Evolutionary conservation across 2,797 vertebrate genomes (phyloP).

Genomic region (Pseudochirops corinnae): DNA sequence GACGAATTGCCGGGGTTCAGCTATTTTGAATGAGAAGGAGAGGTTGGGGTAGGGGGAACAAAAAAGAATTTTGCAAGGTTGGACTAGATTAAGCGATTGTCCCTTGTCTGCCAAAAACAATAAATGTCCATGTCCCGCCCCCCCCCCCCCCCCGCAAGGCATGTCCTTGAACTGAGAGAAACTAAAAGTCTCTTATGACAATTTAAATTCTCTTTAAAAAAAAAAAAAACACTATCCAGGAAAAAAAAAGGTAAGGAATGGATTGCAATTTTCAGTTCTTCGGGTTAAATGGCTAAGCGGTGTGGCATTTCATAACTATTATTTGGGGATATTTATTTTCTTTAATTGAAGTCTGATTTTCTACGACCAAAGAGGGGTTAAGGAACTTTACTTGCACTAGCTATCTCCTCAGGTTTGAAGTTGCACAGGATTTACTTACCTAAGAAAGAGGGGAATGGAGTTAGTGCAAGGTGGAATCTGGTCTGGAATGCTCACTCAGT

Average conservation of each 20-base stretch:
- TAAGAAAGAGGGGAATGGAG: not conserved
- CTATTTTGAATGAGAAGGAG: slow-evolving; percentile 64
- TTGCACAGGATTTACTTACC: not conserved
- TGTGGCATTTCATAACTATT: slow-evolving; percentile 55
- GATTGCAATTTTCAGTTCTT: slow-evolving; percentile 57
- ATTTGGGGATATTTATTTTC: slow-evolving; percentile 40
- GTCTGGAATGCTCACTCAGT: slow-evolving; percentile 47
- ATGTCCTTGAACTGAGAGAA: slow-evolving; percentile 46
- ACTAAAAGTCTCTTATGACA: slow-evolving; percentile 54
- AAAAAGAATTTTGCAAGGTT: slow-evolving; percentile 72
- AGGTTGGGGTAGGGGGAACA: slow-evolving; percentile 24
- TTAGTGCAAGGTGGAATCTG: not conserved
- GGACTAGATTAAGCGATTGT: slow-evolving; percentile 77
- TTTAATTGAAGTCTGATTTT: slow-evolving; percentile 63
- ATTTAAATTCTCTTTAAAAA: slow-evolving; percentile 30
- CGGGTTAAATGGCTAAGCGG: slow-evolving; percentile 27
- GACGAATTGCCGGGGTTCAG: slow-evolving; percentile 79
- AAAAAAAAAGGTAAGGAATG: not conserved
- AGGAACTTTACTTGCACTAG: slow-evolving; percentile 27
- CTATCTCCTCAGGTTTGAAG: slow-evolving; percentile 41
- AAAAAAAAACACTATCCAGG: not conserved
- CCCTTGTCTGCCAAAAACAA: slow-evolving; percentile 52
- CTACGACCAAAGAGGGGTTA: not conserved
- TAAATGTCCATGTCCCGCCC: not conserved
- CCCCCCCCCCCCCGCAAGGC: not conserved